Evolutionary conservation across 2,888 invertebrate species (phyloP).

Genomic region (Ennomos fuscantarius): DNA sequence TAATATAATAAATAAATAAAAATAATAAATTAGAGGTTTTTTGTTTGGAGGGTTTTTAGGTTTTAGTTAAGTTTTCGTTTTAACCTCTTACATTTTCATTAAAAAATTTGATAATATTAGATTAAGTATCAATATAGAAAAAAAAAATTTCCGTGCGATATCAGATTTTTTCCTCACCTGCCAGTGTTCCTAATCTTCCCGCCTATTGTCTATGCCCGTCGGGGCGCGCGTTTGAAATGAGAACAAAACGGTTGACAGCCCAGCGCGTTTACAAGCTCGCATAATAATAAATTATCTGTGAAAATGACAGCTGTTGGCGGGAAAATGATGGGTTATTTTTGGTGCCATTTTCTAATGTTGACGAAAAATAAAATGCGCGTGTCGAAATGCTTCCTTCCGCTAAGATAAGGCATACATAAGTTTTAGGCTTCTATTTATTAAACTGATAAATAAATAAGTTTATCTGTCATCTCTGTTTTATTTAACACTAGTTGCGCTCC

Average conservation of each 20-base stretch:
- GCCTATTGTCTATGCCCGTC: slow-evolving; percentile 57
- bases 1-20: too few relatives aligned
- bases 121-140: background rate
- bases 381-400: too few relatives aligned
- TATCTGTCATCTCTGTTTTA: too few relatives aligned
- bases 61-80: too few relatives aligned
- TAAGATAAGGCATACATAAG: too few relatives aligned
- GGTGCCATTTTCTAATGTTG: slow-evolving; percentile 11
- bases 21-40: too few relatives aligned
- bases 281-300: slow-evolving; percentile 51
- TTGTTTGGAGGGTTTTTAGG: too few relatives aligned
- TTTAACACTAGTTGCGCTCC: too few relatives aligned
- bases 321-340: slow-evolving; percentile 36
- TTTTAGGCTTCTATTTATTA: too few relatives aligned
- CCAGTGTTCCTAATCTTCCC: slow-evolving; percentile 61
- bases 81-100: too few relatives aligned
- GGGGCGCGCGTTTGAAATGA: slow-evolving; percentile 65
- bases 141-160: slow-evolving; percentile 23
- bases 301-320: slow-evolving; percentile 39
- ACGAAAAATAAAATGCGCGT: background rate
- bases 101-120: too few relatives aligned
- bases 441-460: too few relatives aligned
- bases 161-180: slow-evolving; percentile 47
- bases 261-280: slow-evolving; percentile 62
- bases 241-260: slow-evolving; percentile 63